Conservation (phyloP, 2,113 vertebrate species). For the Rhabdornis inornatus region DNA sequence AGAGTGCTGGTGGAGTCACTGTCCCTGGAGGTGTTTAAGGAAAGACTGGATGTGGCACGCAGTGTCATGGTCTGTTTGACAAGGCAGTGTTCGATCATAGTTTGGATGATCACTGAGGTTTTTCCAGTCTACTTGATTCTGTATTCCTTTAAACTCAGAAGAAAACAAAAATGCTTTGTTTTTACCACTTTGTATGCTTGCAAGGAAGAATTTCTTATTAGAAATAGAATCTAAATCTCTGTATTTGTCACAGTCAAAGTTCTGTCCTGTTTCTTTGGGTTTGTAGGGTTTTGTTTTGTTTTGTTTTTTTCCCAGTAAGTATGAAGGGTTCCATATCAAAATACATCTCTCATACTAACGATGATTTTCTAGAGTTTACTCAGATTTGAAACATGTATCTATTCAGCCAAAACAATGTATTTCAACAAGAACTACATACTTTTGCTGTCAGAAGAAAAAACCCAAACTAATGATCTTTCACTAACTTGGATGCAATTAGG, state of each 20-base stretch:
- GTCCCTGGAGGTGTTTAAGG: no score
- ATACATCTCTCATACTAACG: background rate
- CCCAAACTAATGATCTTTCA: background rate
- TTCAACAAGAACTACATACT: background rate
- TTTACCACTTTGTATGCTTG: background rate
- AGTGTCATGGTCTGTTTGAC: background rate
- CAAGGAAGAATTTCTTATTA: background rate
- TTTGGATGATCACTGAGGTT: background rate
- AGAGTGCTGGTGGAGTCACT: no score
- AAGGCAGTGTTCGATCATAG: accelerated
- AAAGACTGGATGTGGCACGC: background rate
- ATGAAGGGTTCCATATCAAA: background rate
- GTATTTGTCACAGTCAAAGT: background rate
- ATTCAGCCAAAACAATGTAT: background rate
- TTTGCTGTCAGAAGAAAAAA: background rate
- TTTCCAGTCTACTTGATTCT: background rate
- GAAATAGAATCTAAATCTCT: background rate
- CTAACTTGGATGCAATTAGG: background rate
- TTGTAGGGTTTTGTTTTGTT: background rate
- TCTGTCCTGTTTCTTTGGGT: background rate
- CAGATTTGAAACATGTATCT: background rate
- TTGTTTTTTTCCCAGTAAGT: background rate
- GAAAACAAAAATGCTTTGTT: background rate
- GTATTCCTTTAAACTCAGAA: background rate
- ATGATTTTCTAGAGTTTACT: background rate